A percentile compares a stretch with the other conserved stretches of the same genome.
Conservation (phyloP, 2,113 vertebrate species). For the Lucifuga dentata region DNA sequence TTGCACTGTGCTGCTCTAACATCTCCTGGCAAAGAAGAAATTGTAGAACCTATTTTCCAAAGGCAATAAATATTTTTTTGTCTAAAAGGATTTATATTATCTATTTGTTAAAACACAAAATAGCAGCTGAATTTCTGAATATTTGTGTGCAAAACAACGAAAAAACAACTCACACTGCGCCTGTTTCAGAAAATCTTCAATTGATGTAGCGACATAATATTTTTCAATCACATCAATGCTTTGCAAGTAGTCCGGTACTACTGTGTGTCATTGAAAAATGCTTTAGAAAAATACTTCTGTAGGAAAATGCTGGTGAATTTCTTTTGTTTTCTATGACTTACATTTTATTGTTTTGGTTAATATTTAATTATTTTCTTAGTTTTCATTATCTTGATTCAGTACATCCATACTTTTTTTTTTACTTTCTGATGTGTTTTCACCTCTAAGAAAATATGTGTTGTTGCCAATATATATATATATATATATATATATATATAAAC, state of each 20-base stretch:
- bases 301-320: conserved; percentile 1
- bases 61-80: neutral
- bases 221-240: conserved; percentile 5
- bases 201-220: too few relatives aligned
- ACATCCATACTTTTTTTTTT: too few relatives aligned
- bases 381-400: neutral
- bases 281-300: neutral
- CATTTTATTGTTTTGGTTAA: conserved; percentile 6
- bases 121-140: conserved; percentile 4
- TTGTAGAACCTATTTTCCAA: conserved; percentile 9
- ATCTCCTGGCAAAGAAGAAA: neutral
- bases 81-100: conserved; percentile 30
- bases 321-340: neutral
- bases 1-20: neutral
- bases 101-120: conserved; percentile 26
- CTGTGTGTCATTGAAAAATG: conserved; percentile 1
- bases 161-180: conserved; percentile 19
- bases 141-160: conserved; percentile 19
- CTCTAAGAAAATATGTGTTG: too few relatives aligned
- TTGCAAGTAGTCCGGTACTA: neutral
- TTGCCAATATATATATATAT: too few relatives aligned
- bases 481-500: too few relatives aligned
- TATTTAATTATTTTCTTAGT: conserved; percentile 3
- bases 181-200: conserved; percentile 14
- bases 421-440: too few relatives aligned